A percentile compares a stretch with the other conserved stretches of the same genome.
Evolutionary conservation across 2,888 invertebrate genomes (phyloP).

Genomic region (Heliothis peltigera): DNA sequence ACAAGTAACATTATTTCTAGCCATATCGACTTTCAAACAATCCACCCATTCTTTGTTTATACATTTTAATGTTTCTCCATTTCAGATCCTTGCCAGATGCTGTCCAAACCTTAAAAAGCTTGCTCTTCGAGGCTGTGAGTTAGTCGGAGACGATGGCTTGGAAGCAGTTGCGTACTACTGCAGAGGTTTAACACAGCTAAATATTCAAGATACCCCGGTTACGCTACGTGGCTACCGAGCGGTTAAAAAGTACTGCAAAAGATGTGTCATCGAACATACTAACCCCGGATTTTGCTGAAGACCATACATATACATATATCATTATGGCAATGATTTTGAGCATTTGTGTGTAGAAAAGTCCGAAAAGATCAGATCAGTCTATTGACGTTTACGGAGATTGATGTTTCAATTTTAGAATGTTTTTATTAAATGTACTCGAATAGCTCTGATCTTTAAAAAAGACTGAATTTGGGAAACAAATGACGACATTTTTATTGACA

Average conservation of each 20-base stretch:
- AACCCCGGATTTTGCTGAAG: conserved; percentile 95
- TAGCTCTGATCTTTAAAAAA: too few relatives aligned
- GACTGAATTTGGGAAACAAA: too few relatives aligned
- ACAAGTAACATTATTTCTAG: too few relatives aligned
- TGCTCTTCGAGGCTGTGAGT: conserved; percentile 96
- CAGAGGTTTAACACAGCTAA: conserved; percentile 96
- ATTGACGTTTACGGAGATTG: too few relatives aligned
- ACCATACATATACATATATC: too few relatives aligned
- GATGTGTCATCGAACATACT: conserved; percentile 98
- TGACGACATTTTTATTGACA: too few relatives aligned
- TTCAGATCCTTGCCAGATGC: conserved; percentile 95
- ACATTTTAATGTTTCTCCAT: conserved; percentile 46
- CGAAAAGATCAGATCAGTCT: too few relatives aligned
- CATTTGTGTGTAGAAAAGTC: too few relatives aligned
- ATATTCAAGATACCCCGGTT: conserved; percentile 98
- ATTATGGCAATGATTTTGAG: neutral
- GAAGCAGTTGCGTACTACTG: conserved; percentile 97
- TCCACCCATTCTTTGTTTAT: neutral
- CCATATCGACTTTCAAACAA: too few relatives aligned
- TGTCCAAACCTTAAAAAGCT: conserved; percentile 97
- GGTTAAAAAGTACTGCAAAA: conserved; percentile 97
- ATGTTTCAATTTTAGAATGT: too few relatives aligned
- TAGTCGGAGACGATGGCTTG: conserved; percentile 95
- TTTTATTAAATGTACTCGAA: too few relatives aligned
- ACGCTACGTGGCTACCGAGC: conserved; percentile 96